Evolutionary conservation across 1,140 invertebrate genomes (phyloP), one percentile per base, ranked within the genome.

Genomic region (Pseudomyrmex sp.): DNA sequence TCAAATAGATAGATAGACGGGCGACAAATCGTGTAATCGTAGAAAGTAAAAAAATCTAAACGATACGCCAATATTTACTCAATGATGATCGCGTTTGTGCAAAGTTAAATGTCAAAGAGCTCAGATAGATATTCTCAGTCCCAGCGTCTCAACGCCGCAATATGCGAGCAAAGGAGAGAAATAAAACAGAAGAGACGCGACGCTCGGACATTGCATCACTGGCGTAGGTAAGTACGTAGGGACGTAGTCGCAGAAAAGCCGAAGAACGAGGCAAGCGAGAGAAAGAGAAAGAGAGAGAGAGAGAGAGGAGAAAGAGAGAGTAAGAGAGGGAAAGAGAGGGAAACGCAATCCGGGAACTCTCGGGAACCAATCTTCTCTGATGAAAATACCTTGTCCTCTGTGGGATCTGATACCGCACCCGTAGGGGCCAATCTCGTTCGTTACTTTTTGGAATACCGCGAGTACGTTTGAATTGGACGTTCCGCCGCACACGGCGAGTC

Each of bases 361-460:
- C 72, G 84, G 89, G 85, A 91, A 89, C 90, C 91, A 91, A 92
- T 92, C 91, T 92, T 83, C 89, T 91, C 88, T 89, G 88, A 89
- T 89, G 89, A 89, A 89, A 89, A 89, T 89, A 89, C 88, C 88
- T 89, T 70, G 87, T 79, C 87, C 80, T 82, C 88, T 82, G 76
- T 77, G 82, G 77, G 82, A 74, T 61, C 72, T 72, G 72, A 68
- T 80, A 84, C 77, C 75, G 80, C 62, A 84, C 80, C 68, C 82
- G 66, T 56, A 70, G 72, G 70, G 84, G 82, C 84, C 82, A 89
- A 89, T 89, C 76, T 86, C 88, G 74, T 86, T 62, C 73, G 69
- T 85, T 88, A 77, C 85, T 80, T 86, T 66, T 84, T 84, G 84
- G 82, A 90, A 85, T 86, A 86, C 88, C 89, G 75, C 83, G 70